Evolutionary conservation across 2,797 vertebrate genomes (phyloP).

Genomic region (Platalea minor): DNA sequence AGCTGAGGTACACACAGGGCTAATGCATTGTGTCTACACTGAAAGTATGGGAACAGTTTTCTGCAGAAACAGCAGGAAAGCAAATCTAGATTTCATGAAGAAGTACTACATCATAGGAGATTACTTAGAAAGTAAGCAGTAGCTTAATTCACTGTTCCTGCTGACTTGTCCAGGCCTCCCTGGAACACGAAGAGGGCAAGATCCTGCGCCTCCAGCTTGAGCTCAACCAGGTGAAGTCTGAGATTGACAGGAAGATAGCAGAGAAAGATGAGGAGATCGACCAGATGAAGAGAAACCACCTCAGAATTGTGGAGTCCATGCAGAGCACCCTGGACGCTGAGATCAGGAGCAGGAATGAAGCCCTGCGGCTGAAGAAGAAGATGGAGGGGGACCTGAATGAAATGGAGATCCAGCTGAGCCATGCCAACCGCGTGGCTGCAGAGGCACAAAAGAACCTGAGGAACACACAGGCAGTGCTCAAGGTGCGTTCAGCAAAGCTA

Average conservation of each 20-base stretch:
- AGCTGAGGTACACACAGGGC: constrained; percentile 72
- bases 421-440: constrained; percentile 58
- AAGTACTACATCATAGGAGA: not conserved
- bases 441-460: no score
- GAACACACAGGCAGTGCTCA: no score
- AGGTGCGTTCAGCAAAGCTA: no score
- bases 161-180: constrained; percentile 61
- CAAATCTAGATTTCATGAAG: not conserved
- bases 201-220: not conserved
- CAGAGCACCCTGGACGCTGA: constrained; percentile 50
- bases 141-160: no score
- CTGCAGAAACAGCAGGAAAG: not conserved
- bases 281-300: no score
- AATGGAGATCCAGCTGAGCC: constrained; percentile 81
- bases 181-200: constrained; percentile 78
- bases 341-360: constrained; percentile 74
- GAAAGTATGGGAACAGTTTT: not conserved
- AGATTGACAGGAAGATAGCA: no score
- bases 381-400: constrained; percentile 82
- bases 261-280: no score
- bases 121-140: no score
- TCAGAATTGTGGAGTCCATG: no score
- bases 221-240: no score
- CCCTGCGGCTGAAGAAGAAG: constrained; percentile 77
- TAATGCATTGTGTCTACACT: not conserved